Evolutionary conservation across 2,113 vertebrate species (phyloP).

Genomic region (Tupaia chinensis): DNA sequence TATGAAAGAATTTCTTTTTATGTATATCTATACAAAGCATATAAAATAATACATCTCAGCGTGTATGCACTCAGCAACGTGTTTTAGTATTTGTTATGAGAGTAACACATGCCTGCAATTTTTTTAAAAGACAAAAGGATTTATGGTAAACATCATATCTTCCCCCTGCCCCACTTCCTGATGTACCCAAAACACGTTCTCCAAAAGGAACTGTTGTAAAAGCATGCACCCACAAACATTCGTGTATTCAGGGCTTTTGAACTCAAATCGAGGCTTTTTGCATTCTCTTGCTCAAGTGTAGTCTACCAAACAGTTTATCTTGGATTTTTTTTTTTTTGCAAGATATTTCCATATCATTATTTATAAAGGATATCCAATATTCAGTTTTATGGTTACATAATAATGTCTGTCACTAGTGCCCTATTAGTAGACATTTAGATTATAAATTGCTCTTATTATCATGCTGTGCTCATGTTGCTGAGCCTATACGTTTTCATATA

Average conservation of each 20-base stretch:
- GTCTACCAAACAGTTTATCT: neutral
- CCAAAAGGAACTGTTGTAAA: neutral
- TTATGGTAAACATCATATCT: neutral
- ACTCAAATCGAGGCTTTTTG: neutral
- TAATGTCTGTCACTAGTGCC: neutral
- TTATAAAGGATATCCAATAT: neutral
- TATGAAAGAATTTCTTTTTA: neutral
- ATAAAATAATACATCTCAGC: neutral
- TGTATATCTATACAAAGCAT: neutral
- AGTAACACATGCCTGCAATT: neutral
- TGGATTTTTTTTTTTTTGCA: neutral
- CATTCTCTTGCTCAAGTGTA: slow-evolving; percentile 38
- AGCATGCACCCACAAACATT: neutral
- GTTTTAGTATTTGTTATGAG: neutral
- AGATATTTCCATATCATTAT: neutral
- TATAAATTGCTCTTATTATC: slow-evolving; percentile 19
- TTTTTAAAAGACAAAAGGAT: neutral
- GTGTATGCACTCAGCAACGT: neutral
- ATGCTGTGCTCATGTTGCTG: neutral
- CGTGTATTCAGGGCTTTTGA: neutral
- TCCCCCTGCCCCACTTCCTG: neutral
- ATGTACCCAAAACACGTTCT: neutral
- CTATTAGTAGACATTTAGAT: neutral
- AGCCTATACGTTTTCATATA: neutral
- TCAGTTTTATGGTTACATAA: neutral